These are phyloP conservation scores for Hartigia nigra DNA, from an alignment of 2,888 invertebrate genomes.

Conservation along the genomic window DNA sequence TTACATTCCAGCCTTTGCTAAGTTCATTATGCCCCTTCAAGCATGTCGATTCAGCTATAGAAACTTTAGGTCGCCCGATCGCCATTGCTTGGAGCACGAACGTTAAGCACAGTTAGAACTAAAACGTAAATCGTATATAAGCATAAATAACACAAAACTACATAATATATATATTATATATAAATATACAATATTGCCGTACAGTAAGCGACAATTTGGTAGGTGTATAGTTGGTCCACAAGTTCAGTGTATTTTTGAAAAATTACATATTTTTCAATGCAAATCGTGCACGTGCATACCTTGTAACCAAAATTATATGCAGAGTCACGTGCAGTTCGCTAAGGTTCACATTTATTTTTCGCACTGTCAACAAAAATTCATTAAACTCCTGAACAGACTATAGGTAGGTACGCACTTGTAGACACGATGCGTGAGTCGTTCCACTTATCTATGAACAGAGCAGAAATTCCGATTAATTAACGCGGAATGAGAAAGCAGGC, in stretches of 20 bases:
- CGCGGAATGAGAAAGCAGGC: slow-evolving; percentile 42
- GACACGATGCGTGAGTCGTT: slow-evolving; percentile 35
- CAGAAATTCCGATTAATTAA: slow-evolving; percentile 51
- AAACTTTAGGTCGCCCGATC: slow-evolving; percentile 40
- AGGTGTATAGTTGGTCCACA: neutral
- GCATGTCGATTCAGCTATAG: slow-evolving; percentile 40
- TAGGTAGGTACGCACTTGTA: neutral
- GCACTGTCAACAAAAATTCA: neutral
- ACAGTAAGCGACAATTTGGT: neutral
- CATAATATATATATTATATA: neutral
- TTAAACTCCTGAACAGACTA: neutral
- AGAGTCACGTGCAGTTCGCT: too few species aligned
- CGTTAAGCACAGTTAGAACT: neutral
- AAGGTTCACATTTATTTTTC: too few species aligned
- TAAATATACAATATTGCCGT: neutral
- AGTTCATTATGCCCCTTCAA: slow-evolving; percentile 38
- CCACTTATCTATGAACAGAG: slow-evolving; percentile 51
- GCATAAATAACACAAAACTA: neutral
- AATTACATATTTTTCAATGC: neutral
- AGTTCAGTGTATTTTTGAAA: neutral
- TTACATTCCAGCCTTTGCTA: slow-evolving; percentile 22
- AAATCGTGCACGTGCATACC: neutral
- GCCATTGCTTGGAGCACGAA: slow-evolving; percentile 24
- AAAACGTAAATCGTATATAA: neutral
- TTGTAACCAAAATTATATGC: too few species aligned